Percentiles rank a stretch among this genome's conserved stretches.
Evolutionary conservation across 2,797 vertebrate species (phyloP).

Genomic region (Gymnopithys bicolor): DNA sequence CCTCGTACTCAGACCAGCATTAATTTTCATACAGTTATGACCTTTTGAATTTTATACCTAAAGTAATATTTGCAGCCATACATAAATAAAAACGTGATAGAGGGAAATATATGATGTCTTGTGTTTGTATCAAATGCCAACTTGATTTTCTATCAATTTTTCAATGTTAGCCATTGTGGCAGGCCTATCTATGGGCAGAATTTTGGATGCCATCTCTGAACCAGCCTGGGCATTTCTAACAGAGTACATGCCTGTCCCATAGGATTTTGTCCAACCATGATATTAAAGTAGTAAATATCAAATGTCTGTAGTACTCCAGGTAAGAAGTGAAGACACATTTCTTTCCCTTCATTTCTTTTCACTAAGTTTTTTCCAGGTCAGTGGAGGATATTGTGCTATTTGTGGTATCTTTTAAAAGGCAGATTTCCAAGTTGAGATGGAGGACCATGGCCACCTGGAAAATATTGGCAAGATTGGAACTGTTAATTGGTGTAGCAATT

Average conservation of each 20-base stretch:
- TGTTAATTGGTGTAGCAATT: background rate
- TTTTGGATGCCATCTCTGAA: background rate
- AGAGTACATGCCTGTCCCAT: background rate
- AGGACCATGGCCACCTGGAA: background rate
- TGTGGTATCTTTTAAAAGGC: background rate
- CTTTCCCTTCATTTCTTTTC: background rate
- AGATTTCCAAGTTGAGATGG: background rate
- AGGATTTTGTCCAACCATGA: background rate
- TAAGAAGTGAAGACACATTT: background rate
- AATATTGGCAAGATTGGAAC: slow-evolving; percentile 6
- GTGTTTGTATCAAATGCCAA: background rate
- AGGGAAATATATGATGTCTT: background rate
- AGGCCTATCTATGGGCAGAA: background rate
- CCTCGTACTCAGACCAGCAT: background rate
- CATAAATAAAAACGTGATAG: background rate
- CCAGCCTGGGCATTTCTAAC: background rate
- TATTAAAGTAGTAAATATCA: background rate
- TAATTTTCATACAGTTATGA: background rate
- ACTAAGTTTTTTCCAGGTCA: background rate
- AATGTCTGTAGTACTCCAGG: background rate
- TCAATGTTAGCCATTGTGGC: background rate
- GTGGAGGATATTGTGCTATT: background rate
- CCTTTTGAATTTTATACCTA: background rate
- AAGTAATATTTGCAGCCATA: background rate
- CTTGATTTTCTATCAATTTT: background rate